A percentile compares a stretch with the other conserved stretches of the same genome.
Conservation (phyloP, 2,113 vertebrate species). For the Chamaetylas fuelleborni region DNA sequence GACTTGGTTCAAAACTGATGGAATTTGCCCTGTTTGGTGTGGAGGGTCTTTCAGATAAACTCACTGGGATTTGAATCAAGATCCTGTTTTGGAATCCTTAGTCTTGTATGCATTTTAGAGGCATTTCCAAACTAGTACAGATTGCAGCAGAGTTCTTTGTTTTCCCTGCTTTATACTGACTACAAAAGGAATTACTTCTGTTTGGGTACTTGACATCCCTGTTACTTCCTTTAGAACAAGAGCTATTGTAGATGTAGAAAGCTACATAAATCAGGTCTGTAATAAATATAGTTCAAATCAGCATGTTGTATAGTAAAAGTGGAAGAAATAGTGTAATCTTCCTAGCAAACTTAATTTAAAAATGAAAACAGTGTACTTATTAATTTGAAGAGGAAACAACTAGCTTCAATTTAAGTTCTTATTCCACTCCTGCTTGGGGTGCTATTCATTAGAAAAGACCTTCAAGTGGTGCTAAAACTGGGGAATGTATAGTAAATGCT, state of each 20-base stretch:
- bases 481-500: neutral
- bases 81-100: neutral
- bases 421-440: neutral
- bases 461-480: neutral
- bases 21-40: neutral
- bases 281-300: neutral
- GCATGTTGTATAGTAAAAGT: neutral
- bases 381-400: neutral
- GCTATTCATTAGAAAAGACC: neutral
- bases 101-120: neutral
- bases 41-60: neutral
- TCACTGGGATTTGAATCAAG: neutral
- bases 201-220: conserved; percentile 10
- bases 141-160: conserved; percentile 19
- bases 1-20: neutral
- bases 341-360: neutral
- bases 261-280: conserved; percentile 7
- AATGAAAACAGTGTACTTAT: neutral
- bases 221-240: conserved; percentile 13
- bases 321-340: neutral
- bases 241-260: conserved; percentile 18
- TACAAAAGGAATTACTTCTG: conserved; percentile 49
- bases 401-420: neutral
- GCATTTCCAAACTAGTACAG: conserved; percentile 4
- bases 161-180: neutral